Evolutionary conservation across 2,888 invertebrate species (phyloP), one percentile per base, ranked within the genome.

Genomic region (Oithona nana): DNA sequence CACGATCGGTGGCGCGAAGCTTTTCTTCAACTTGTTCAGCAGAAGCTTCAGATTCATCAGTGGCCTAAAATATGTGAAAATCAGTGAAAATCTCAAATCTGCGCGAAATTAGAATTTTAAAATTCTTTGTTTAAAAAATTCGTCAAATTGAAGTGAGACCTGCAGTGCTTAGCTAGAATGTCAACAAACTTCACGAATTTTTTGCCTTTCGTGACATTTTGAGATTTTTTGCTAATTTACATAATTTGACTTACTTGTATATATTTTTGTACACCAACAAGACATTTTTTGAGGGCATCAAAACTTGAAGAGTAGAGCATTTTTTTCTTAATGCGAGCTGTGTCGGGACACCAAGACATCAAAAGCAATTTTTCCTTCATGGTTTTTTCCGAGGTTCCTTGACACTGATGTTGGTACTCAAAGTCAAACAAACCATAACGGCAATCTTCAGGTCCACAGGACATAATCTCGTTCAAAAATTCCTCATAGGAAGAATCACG

Each of bases 321-420:
- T 77, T 83, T 83, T 79, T 83, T 82, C 75, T 81, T 82, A 68
- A 86, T 82, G 78, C 88, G 90, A 71, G 95, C 93, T 75, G 88
- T 88, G 78, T 95, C 95, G 52, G 95, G 95, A 81, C 93, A 93
- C 93, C 93, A 92, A 73, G 89, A 89, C 87, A 94, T 90, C 73
- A 94, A 83, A 81, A 94, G 88, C 70, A 93, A 79, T 76, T 93
- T 93, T 77, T 93, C 92, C 83, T 92, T 93, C 82, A 92, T 92
- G 75, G 88, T 70, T 68, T 78, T 78, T 73, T 90, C 90, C 68
- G 90, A 89, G 71, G 93, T 93, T 74, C 93, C 93, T 76, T 93
- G 92, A 74, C 89, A 89, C 76, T 90, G 89, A 77, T 93, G 90
- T 78, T 89, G 89, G 77, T 93, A 95, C 77, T 94, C 92, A 73